Evolutionary conservation across 37 sponge, comb jelly and placozoan genomes (phyloP).

Genomic region (Amphimedon queenslandica): DNA sequence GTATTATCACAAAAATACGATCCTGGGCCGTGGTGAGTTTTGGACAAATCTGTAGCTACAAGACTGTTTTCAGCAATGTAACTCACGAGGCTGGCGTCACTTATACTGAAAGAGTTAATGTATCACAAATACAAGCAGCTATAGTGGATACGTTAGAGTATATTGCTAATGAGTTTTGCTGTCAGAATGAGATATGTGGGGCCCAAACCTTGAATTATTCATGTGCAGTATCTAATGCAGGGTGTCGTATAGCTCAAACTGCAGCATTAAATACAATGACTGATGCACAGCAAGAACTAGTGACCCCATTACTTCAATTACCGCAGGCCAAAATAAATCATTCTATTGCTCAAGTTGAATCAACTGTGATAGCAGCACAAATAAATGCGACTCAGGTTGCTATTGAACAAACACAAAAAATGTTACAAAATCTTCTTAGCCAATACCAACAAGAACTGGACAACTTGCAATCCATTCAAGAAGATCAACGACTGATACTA

Average conservation of each 20-base stretch:
- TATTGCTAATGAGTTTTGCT: neutral
- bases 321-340: neutral
- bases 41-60: constrained; percentile 1
- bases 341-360: neutral
- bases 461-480: neutral
- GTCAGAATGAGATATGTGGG: neutral
- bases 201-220: neutral
- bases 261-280: neutral
- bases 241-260: neutral
- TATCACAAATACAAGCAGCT: neutral
- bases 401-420: neutral
- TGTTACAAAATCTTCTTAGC: neutral
- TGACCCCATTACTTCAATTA: neutral
- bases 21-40: neutral
- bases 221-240: neutral
- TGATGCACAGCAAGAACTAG: neutral
- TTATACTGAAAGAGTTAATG: neutral
- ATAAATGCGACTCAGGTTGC: neutral
- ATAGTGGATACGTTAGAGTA: neutral
- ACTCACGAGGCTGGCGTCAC: neutral
- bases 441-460: neutral
- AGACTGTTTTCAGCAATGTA: neutral
- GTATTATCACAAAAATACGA: neutral
- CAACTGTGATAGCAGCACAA: neutral
- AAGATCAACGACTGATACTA: neutral